A percentile compares a stretch with the other conserved stretches of the same genome.
Conservation (phyloP, 2,797 vertebrate genomes). For the Oreonectes daqikongensis region DNA sequence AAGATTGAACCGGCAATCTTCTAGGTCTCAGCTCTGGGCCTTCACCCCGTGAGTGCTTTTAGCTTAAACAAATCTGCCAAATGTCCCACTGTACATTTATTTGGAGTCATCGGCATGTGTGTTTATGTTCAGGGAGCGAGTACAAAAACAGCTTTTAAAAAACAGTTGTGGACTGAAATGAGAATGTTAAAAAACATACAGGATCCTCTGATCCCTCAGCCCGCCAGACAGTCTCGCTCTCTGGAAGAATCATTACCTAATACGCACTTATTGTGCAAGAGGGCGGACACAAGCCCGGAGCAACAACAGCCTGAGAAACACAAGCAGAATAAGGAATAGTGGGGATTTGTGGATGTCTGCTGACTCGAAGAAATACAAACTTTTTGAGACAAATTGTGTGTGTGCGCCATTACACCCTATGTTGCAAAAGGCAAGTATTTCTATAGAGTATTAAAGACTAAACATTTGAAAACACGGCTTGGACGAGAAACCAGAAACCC, state of each 20-base stretch:
- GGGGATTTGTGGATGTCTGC: slow-evolving; percentile 10
- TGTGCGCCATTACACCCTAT: neutral
- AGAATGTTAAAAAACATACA: slow-evolving; percentile 26
- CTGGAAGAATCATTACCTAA: slow-evolving; percentile 37
- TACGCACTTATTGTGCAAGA: slow-evolving; percentile 33
- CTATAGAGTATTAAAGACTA: slow-evolving; percentile 17
- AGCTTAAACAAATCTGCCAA: neutral
- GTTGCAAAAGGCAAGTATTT: slow-evolving; percentile 15
- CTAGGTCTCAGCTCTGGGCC: neutral
- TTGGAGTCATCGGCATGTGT: neutral
- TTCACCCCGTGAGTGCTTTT: neutral
- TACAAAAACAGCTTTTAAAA: neutral
- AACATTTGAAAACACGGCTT: neutral
- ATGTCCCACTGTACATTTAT: neutral
- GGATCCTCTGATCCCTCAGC: slow-evolving; percentile 12
- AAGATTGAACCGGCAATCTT: neutral
- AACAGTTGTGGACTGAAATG: neutral
- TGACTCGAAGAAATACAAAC: neutral
- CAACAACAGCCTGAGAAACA: slow-evolving; percentile 12
- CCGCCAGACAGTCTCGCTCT: slow-evolving; percentile 26
- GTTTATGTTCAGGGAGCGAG: neutral
- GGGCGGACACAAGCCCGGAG: slow-evolving; percentile 10
- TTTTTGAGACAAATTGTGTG: slow-evolving; percentile 1
- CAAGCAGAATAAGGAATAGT: slow-evolving; percentile 1
- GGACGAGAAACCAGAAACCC: neutral